These are phyloP conservation scores for Rhagium mordax DNA, from an alignment of 2,888 invertebrate genomes.

Conservation along the genomic window DNA sequence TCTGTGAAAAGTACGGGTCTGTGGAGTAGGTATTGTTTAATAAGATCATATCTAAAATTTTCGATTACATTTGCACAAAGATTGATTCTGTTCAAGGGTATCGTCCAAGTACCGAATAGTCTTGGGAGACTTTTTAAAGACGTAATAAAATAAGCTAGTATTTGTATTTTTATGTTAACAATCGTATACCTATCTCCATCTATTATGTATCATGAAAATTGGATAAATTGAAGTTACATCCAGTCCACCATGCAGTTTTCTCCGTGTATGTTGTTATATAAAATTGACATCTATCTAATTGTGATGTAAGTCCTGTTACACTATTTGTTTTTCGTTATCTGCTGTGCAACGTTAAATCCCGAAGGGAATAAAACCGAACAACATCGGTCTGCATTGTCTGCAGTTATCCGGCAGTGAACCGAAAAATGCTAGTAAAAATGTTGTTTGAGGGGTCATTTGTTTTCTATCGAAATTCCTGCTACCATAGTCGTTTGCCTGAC, in stretches of 20 bases:
- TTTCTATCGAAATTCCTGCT: constrained; percentile 37
- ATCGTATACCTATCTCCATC: too few relatives aligned
- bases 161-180: too few relatives aligned
- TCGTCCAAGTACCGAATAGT: too few relatives aligned
- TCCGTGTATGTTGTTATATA: not conserved
- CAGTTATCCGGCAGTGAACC: constrained; percentile 24
- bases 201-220: too few relatives aligned
- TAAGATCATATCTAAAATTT: too few relatives aligned
- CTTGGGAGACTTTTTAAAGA: too few relatives aligned
- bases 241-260: not conserved
- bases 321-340: constrained; percentile 1
- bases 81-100: too few relatives aligned
- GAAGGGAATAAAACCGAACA: constrained; percentile 3
- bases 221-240: too few relatives aligned
- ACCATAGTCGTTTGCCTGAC: constrained; percentile 29
- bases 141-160: too few relatives aligned
- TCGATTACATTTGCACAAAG: too few relatives aligned
- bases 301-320: not conserved
- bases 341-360: not conserved
- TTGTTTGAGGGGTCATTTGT: constrained; percentile 35
- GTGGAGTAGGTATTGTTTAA: too few relatives aligned
- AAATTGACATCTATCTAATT: not conserved
- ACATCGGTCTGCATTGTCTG: constrained; percentile 9
- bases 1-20: too few relatives aligned
- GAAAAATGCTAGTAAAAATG: constrained; percentile 37